Evolutionary conservation across 2,797 vertebrate genomes (phyloP).

Genomic region (Acomys russatus): DNA sequence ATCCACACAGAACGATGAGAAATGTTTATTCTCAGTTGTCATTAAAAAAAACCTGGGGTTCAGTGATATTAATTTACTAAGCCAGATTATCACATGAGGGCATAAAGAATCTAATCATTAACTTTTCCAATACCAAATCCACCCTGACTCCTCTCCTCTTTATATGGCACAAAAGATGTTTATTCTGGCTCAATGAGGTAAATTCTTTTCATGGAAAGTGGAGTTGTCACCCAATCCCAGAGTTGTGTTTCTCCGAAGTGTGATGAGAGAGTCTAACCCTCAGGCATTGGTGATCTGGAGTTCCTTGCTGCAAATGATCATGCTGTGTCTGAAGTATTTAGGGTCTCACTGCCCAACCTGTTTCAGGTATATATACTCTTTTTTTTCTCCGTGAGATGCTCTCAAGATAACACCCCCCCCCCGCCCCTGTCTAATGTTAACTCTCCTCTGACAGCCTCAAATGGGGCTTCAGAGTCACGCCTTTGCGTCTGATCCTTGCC

Average conservation of each 20-base stretch:
- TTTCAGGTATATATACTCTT: not conserved
- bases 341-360: not conserved
- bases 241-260: not conserved
- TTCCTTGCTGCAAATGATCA: not conserved
- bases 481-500: not conserved
- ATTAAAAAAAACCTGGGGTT: not conserved
- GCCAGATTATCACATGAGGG: not conserved
- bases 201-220: not conserved
- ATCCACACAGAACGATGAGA: not conserved
- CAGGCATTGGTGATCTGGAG: not conserved
- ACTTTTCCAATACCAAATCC: not conserved
- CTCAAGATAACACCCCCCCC: not conserved
- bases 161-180: not conserved
- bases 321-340: not conserved
- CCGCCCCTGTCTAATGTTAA: not conserved
- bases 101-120: not conserved
- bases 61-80: not conserved
- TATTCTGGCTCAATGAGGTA: not conserved
- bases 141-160: not conserved
- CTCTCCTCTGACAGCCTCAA: not conserved
- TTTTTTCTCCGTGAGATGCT: not conserved
- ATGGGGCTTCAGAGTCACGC: not conserved
- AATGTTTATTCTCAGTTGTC: not conserved
- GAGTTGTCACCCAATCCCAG: not conserved
- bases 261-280: not conserved